Evolutionary conservation across 2,113 vertebrate species (phyloP), one percentile per base, ranked within the genome.

Genomic region (Himantopus leucocephalus): DNA sequence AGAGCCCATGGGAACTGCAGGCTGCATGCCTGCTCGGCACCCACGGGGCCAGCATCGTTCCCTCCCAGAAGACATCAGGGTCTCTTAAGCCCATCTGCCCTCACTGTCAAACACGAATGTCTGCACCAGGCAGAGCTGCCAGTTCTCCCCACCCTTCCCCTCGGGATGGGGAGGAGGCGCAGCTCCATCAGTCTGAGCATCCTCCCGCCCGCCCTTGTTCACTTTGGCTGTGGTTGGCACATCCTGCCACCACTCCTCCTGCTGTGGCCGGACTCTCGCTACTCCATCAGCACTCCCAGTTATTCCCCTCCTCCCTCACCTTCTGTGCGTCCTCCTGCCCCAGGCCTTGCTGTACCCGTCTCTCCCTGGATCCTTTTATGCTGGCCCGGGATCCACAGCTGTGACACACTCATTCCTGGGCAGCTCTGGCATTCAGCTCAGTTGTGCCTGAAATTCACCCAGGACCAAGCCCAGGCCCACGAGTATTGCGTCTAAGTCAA

Each of bases 131-230:
- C 64, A 91, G 45, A 41, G 45, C 43, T 70, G 35, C 30, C 41
- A 43, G 47, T 26, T 80, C 67, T 79, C 76, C 32, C 47, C n/a
- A 53, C 13, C 37, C 6, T 67, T 30, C 23, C 47, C 21, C 32
- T 53, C 0, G 0, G 62, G 30, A 35, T 10, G 13, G 45, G 23
- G 58, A 86, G 34, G 34, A 67, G 30, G 8, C 5, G 1, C 50
- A 70, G 59, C 41, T 81, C 3, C 0, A 21, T 41, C 16, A 67
- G 9, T 26, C 58, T 15, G 27, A 84, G 67, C 39, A 68, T 23
- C 58, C 68, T 23, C 26, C 34, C 0, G 0, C 14, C 20, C 2
- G 0, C 15, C 21, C 32, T 59, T 17, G n/a, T 45, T 75, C 0
- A 0, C 43, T 64, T 63, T 55, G 43, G 41, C 67, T 63, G 18